Percentiles rank a stretch among this genome's conserved stretches.
phyloP scores from a whole-genome alignment of 2,797 vertebrate genomes.

The Hylomyscus alleni region DNA sequence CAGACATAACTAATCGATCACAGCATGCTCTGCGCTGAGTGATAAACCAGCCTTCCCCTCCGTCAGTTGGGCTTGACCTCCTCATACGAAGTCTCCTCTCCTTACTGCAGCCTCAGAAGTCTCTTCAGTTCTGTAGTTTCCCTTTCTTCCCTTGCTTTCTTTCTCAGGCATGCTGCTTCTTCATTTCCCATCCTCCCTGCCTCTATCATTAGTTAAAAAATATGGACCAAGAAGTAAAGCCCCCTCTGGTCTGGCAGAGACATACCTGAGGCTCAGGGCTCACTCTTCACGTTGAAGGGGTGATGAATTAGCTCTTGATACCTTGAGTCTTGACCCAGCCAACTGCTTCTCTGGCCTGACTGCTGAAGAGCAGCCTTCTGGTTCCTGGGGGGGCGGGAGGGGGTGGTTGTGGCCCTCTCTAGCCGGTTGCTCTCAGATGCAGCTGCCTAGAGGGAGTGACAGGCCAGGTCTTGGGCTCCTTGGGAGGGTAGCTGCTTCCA shows the following conservation, averaged over 20 bases:
- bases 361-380: not conserved
- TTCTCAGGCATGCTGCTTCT: not conserved
- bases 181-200: not conserved
- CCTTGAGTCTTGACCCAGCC: not conserved
- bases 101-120: not conserved
- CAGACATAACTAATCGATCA: not conserved
- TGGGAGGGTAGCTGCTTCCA: not conserved
- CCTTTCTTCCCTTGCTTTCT: not conserved
- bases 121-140: not conserved
- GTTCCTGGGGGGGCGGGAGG: not conserved
- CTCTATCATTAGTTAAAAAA: not conserved
- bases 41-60: not conserved
- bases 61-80: not conserved
- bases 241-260: not conserved
- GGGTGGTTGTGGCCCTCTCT: not conserved
- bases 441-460: not conserved
- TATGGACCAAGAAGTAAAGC: not conserved
- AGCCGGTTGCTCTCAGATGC: not conserved
- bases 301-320: slow-evolving; percentile 1
- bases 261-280: slow-evolving; percentile 66
- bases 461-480: not conserved
- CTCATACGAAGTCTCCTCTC: not conserved
- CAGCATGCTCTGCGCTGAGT: not conserved
- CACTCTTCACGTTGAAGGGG: not conserved
- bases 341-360: too few species aligned